Evolutionary conservation across 2,113 vertebrate genomes (phyloP).

Genomic region (Gallinago undulata): DNA sequence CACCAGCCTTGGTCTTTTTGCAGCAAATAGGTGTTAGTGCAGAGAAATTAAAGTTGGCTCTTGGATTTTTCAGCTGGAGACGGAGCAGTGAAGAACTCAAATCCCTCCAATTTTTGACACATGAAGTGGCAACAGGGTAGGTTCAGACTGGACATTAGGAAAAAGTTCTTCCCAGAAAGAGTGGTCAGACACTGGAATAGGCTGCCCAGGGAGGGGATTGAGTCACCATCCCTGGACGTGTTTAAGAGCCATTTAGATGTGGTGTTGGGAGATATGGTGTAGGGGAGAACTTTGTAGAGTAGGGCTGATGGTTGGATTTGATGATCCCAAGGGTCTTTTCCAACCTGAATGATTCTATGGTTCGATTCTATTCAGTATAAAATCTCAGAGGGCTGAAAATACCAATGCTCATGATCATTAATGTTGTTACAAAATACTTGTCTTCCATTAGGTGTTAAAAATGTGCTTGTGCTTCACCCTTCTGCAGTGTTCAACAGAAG

Average conservation of each 20-base stretch:
- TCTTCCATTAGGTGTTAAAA: background rate
- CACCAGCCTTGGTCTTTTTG: background rate
- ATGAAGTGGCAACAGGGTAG: too few relatives aligned
- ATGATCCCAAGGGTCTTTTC: too few relatives aligned
- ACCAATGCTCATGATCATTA: background rate
- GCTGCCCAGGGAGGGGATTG: too few relatives aligned
- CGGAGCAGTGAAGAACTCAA: background rate
- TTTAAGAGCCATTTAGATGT: too few relatives aligned
- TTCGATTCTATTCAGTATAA: background rate
- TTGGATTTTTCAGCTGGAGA: background rate
- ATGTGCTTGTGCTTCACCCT: fast-evolving
- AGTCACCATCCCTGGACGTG: too few relatives aligned
- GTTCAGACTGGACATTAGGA: too few relatives aligned
- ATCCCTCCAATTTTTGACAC: background rate
- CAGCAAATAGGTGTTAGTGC: background rate
- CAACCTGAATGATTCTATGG: too few relatives aligned
- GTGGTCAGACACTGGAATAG: too few relatives aligned
- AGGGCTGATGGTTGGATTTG: too few relatives aligned
- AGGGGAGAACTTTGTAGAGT: too few relatives aligned
- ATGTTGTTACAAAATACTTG: background rate
- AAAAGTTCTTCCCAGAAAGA: too few relatives aligned
- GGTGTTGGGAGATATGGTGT: too few relatives aligned
- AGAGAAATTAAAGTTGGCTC: background rate
- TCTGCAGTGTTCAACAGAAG: background rate
- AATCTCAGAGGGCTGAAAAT: background rate